Base-by-base conservation (phyloP, 2,113 vertebrate species). In the Poeciliopsis prolifica region DNA sequence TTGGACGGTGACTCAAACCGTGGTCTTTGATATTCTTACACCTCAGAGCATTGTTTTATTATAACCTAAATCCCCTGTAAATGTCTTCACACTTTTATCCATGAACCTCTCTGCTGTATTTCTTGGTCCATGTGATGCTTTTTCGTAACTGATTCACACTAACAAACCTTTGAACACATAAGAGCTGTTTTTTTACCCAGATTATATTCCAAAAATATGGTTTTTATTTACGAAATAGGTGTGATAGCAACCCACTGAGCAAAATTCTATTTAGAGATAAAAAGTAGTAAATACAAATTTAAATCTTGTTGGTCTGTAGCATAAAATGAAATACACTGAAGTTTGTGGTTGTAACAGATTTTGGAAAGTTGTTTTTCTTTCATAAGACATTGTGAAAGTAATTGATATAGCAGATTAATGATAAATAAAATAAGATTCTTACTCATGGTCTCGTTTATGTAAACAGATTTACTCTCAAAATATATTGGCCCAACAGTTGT, bases 371-470 rank as follows among this genome's bases (percentile, higher is more conserved):
- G 1, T 6, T 48, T 19, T 15, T 48, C 17, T 42, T 42, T 42
- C 3, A 42, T 17, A 48, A 48, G 14, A 6, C 17, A 19, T 5
- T 48, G 44, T 40, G 11, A 65, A 4, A 26, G 64, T 31, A 12
- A 65, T 12, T 40, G 19, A 1, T n/a, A 4, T 33, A 42, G 40
- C 1, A 48, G 44, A 48, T 48, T 48, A 48, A 48, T 4, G 12
- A 3, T 28, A 51, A 48, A 8, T 65, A 11, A 76, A 74, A 24
- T 71, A 69, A 79, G 74, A 33, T 0, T 3, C 93, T 91, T 89
- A 94, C 94, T 87, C 79, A 93, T 94, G 1, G 67, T 88, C 73
- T 85, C 69, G 58, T 22, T 0, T 9, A 1, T 30, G 1, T 33
- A 0, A 67, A 89, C 80, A 31, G 0, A 14, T n/a, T 42, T 5